These are phyloP conservation scores for Alosa alosa DNA, from an alignment of 2,113 vertebrate genomes.

Conservation along the genomic window DNA sequence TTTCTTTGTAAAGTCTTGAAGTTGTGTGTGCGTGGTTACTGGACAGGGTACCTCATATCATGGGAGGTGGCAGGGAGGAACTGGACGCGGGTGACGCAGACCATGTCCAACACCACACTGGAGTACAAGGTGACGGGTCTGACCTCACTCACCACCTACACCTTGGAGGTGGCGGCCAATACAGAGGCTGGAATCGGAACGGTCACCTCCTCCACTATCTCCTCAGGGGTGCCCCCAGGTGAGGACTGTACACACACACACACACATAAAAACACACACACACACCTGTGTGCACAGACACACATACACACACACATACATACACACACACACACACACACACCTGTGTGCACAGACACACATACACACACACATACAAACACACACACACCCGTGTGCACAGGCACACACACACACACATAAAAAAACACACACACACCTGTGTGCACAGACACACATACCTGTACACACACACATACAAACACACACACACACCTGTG, in stretches of 20 bases:
- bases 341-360: too few species aligned
- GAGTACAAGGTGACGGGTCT: constrained; percentile 87
- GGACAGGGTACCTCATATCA: constrained; percentile 83
- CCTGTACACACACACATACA: too few species aligned
- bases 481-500: too few species aligned
- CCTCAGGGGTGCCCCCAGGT: constrained; percentile 96
- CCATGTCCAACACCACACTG: constrained; percentile 78
- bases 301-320: neutral
- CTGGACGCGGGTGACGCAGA: constrained; percentile 71
- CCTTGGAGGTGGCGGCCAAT: constrained; percentile 82
- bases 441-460: too few species aligned
- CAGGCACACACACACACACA: too few species aligned
- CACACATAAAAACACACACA: neutral
- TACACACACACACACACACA: too few species aligned
- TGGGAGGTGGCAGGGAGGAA: constrained; percentile 85
- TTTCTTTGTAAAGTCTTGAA: constrained; percentile 13
- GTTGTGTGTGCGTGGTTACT: constrained; percentile 31
- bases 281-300: neutral
- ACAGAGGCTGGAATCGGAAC: constrained; percentile 78
- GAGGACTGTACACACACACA: constrained; percentile 37
- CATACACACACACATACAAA: too few species aligned
- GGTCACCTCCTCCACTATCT: constrained; percentile 84
- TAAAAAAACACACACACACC: too few species aligned
- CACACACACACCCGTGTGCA: too few species aligned
- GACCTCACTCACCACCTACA: constrained; percentile 86